Percentiles rank a stretch among this genome's conserved stretches.
phyloP scores from a whole-genome alignment of 37 sponge, comb jelly and placozoan species.

The Mnemiopsis leidyi region DNA sequence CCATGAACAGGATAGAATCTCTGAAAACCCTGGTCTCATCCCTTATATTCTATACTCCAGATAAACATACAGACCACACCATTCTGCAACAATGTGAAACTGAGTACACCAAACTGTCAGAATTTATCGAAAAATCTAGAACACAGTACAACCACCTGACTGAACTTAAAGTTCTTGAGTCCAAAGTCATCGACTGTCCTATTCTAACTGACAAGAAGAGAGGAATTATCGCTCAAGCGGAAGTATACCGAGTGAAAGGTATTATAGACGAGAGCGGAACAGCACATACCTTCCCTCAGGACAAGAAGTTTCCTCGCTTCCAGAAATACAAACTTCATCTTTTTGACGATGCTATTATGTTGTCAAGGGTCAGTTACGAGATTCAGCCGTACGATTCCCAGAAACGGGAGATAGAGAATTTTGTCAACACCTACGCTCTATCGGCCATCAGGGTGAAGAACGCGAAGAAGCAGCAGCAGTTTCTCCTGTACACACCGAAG shows the following conservation, averaged over 20 bases:
- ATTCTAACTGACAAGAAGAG: constrained; percentile 35
- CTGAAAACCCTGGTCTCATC: not conserved
- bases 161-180: not conserved
- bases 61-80: not conserved
- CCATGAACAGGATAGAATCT: not conserved
- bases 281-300: constrained; percentile 15
- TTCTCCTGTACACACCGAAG: constrained; percentile 29
- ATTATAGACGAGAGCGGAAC: not conserved
- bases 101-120: not conserved
- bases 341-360: not conserved
- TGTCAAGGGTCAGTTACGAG: not conserved
- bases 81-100: not conserved
- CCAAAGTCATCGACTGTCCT: not conserved
- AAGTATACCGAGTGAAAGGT: constrained; percentile 29
- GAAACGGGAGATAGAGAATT: not conserved
- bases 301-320: constrained; percentile 23
- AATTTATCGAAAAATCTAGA: not conserved
- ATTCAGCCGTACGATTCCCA: constrained; percentile 1
- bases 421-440: constrained; percentile 19
- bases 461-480: not conserved
- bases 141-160: not conserved
- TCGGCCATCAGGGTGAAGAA: not conserved
- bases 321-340: not conserved
- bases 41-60: constrained; percentile 24
- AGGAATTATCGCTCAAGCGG: constrained; percentile 13